Conservation (phyloP, 2,113 vertebrate species). For the Chloroceryle aenea region DNA sequence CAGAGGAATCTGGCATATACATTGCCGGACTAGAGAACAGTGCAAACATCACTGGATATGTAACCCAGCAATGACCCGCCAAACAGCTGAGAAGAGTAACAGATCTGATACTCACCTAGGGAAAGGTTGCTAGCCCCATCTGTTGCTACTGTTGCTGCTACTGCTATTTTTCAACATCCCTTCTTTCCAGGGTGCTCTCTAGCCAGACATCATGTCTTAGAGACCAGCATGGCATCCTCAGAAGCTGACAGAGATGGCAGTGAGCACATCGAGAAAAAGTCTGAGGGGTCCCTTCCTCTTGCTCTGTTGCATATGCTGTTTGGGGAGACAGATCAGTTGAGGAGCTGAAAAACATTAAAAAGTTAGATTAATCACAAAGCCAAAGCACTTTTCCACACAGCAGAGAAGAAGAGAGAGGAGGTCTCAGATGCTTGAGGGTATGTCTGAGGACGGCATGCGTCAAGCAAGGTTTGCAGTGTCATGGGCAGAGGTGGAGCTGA, state of each 20-base stretch:
- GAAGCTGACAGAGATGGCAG: neutral
- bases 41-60: neutral
- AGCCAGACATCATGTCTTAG: neutral
- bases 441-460: neutral
- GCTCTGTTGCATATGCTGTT: neutral
- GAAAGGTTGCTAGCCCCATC: constrained; percentile 34
- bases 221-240: neutral
- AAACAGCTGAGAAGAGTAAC: constrained; percentile 23
- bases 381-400: neutral
- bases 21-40: neutral
- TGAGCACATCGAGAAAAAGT: neutral
- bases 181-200: neutral
- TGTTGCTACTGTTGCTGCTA: constrained; percentile 30
- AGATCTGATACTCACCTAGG: neutral
- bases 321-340: neutral
- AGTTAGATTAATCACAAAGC: neutral
- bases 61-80: neutral
- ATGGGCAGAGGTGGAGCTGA: neutral
- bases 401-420: neutral
- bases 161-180: neutral
- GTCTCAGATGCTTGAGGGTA: neutral
- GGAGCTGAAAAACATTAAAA: neutral
- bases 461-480: neutral
- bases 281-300: neutral
- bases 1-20: neutral